Percentiles rank a stretch among this genome's conserved stretches.
Conservation (phyloP, 2,888 invertebrate genomes). For the Plagodis pulveraria region DNA sequence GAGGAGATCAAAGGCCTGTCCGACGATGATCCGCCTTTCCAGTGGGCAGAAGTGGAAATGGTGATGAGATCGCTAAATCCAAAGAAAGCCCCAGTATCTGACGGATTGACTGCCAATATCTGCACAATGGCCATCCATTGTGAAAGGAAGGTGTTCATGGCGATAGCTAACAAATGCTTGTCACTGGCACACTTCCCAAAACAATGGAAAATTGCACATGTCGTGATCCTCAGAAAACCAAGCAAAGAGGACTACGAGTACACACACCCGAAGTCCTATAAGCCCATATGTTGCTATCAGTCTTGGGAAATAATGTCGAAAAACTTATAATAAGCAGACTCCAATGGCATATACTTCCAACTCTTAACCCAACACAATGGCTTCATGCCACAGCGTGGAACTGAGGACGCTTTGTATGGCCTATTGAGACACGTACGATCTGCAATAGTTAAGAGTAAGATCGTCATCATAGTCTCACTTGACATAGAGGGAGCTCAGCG, state of each 20-base stretch:
- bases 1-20: neutral
- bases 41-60: neutral
- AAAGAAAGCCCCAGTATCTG: neutral
- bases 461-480: too few relatives aligned
- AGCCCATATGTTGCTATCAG: neutral
- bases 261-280: too few relatives aligned
- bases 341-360: neutral
- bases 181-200: too few relatives aligned
- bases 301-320: neutral
- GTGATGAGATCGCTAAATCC: neutral
- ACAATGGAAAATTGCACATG: too few relatives aligned
- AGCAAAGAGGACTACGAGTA: too few relatives aligned
- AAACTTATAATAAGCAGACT: neutral
- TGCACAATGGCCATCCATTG: neutral
- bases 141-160: neutral
- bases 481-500: too few relatives aligned
- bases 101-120: neutral
- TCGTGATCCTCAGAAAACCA: too few relatives aligned
- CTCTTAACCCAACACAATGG: too few relatives aligned
- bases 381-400: too few relatives aligned
- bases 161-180: neutral
- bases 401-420: too few relatives aligned
- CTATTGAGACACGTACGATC: too few relatives aligned
- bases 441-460: too few relatives aligned
- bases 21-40: neutral